Evolutionary conservation across 2,888 invertebrate genomes (phyloP).

Genomic region (Labia minor): DNA sequence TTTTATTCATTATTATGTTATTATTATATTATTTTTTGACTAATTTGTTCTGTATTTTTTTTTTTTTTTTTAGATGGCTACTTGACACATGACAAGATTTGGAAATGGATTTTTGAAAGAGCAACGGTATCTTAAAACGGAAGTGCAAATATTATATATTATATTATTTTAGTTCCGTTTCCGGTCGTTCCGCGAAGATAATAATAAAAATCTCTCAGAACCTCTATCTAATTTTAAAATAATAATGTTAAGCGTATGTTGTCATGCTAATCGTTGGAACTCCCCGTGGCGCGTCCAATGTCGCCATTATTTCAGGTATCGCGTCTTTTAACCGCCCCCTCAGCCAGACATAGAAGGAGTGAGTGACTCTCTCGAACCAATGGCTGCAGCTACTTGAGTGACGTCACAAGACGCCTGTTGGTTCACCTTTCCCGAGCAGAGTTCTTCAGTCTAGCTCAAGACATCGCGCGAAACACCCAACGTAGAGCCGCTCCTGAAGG

Average conservation of each 20-base stretch:
- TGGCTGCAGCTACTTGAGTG: conserved; percentile 17
- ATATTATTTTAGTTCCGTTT: background rate
- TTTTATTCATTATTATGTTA: no score
- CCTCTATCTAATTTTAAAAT: no score
- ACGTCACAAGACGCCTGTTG: conserved; percentile 22
- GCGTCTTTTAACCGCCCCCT: background rate
- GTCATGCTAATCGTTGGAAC: no score
- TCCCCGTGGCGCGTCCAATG: no score
- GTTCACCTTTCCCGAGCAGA: conserved; percentile 25
- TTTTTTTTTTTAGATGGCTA: no score
- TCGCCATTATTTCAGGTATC: background rate
- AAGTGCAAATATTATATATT: no score
- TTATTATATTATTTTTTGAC: no score
- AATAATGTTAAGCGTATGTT: no score
- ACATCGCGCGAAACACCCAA: conserved; percentile 33
- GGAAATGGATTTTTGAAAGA: no score
- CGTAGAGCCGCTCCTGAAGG: conserved; percentile 32
- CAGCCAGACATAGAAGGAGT: conserved; percentile 15
- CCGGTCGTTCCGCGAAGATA: background rate
- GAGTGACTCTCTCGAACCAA: conserved; percentile 20
- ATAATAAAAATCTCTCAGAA: background rate
- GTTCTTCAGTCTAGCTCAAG: conserved; percentile 34
- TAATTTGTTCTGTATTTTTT: no score
- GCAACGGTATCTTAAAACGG: no score
- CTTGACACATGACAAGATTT: no score